phyloP scores from a whole-genome alignment of 2,888 invertebrate species.

The Epinotia nisella region DNA sequence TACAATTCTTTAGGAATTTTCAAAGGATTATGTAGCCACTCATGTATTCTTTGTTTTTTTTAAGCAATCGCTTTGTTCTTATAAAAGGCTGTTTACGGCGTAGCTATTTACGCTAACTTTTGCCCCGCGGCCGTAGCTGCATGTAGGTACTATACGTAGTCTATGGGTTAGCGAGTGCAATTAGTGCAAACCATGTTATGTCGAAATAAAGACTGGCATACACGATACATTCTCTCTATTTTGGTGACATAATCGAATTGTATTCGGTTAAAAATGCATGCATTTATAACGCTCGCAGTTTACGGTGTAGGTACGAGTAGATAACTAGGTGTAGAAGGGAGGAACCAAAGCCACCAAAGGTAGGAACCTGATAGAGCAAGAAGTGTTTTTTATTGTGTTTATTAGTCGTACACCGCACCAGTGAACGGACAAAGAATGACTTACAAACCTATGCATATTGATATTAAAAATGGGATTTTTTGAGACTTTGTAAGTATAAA shows the following conservation, averaged over 20 bases:
- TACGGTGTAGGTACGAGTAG: slow-evolving; percentile 1
- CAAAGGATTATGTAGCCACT: slow-evolving; percentile 63
- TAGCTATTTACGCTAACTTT: slow-evolving; percentile 32
- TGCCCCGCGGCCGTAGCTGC: slow-evolving; percentile 18
- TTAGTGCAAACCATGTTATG: slow-evolving; percentile 35
- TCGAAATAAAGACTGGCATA: slow-evolving; percentile 36
- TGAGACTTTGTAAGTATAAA: too few relatives aligned
- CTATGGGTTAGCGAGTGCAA: slow-evolving; percentile 26
- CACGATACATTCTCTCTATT: slow-evolving; percentile 38
- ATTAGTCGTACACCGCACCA: too few relatives aligned
- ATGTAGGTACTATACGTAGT: slow-evolving; percentile 6
- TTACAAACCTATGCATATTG: too few relatives aligned
- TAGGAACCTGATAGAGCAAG: not conserved
- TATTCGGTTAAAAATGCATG: slow-evolving; percentile 39
- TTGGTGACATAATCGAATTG: slow-evolving; percentile 31
- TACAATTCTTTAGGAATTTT: slow-evolving; percentile 66
- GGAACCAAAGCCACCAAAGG: too few relatives aligned
- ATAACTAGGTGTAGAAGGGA: not conserved
- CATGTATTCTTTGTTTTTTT: slow-evolving; percentile 51
- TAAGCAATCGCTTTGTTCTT: slow-evolving; percentile 73
- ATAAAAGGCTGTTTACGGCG: slow-evolving; percentile 50
- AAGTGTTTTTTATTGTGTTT: too few relatives aligned
- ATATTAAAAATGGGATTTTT: too few relatives aligned
- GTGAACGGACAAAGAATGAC: too few relatives aligned
- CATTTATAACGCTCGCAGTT: slow-evolving; percentile 31